Evolutionary conservation across 2,113 vertebrate species (phyloP).

Genomic region (Uropsilus gracilis): DNA sequence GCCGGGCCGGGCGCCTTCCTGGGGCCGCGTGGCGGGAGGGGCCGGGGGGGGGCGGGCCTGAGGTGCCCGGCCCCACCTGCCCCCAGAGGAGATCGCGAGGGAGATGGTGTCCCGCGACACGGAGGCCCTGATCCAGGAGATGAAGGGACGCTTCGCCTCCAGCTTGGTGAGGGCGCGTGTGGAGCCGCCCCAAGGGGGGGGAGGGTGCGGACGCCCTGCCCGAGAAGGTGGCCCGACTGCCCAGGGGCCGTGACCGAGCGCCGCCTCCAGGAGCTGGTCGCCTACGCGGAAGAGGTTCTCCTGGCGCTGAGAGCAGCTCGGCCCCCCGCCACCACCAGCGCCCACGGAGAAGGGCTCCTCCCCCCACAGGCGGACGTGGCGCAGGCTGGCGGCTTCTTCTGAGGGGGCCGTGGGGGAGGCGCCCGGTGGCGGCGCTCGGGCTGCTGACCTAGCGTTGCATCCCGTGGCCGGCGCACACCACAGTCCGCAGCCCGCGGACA

Average conservation of each 20-base stretch:
- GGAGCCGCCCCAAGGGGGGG: no score
- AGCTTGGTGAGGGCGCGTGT: slow-evolving; percentile 75
- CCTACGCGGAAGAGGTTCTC: slow-evolving; percentile 67
- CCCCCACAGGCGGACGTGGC: not conserved
- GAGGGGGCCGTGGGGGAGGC: no score
- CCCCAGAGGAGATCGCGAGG: slow-evolving; percentile 78
- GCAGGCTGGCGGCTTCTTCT: no score
- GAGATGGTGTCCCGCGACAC: slow-evolving; percentile 77
- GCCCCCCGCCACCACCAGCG: rapidly evolving
- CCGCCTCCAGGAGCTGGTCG: slow-evolving; percentile 81
- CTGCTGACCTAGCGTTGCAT: no score
- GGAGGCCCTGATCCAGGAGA: slow-evolving; percentile 75
- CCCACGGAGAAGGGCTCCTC: rapidly evolving
- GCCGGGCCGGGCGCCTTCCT: not conserved
- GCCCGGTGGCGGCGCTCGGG: no score
- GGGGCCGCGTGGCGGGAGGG: not conserved
- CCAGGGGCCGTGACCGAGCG: no score
- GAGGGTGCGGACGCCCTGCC: not conserved
- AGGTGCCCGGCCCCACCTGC: not conserved
- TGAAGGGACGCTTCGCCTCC: slow-evolving; percentile 81
- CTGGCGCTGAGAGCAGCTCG: slow-evolving; percentile 51
- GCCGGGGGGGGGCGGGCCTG: not conserved
- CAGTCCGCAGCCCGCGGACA: no score
- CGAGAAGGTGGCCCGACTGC: no score
- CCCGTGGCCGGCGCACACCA: no score